phyloP scores from a whole-genome alignment of 2,113 vertebrate genomes.

The Centropristis striata region DNA sequence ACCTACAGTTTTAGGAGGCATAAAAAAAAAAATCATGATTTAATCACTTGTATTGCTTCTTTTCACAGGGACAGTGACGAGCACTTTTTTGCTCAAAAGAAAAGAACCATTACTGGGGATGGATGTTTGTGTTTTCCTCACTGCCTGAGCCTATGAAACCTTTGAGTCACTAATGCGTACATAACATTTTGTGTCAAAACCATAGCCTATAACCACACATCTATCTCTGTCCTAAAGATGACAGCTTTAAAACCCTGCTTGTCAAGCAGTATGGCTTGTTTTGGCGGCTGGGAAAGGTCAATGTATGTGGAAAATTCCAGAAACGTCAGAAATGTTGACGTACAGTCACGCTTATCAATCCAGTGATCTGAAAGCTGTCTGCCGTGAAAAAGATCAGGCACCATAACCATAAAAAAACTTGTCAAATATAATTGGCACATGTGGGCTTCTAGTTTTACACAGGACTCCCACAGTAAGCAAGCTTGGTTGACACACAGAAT shows the following conservation, averaged over 20 bases:
- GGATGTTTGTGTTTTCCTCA: neutral
- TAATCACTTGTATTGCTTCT: neutral
- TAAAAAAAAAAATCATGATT: neutral
- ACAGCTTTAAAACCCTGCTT: neutral
- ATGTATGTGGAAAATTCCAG: neutral
- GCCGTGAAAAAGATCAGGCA: neutral
- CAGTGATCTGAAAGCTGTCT: constrained; percentile 5
- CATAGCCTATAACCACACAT: neutral
- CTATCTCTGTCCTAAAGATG: constrained; percentile 16
- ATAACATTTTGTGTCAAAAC: neutral
- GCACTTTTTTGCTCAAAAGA: neutral
- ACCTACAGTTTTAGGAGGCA: constrained; percentile 13
- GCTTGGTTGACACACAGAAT: neutral
- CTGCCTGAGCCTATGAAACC: neutral
- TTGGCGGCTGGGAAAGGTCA: constrained; percentile 44
- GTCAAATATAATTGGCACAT: constrained; percentile 21
- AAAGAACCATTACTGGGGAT: neutral
- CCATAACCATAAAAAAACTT: neutral
- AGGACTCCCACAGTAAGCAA: neutral
- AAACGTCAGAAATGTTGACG: constrained; percentile 32
- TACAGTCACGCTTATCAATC: constrained; percentile 13
- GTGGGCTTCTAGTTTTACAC: neutral
- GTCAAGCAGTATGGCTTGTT: constrained; percentile 23
- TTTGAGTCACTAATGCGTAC: neutral
- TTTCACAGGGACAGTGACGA: neutral